Conservation (phyloP, 2,113 vertebrate species). For the Puma concolor region DNA sequence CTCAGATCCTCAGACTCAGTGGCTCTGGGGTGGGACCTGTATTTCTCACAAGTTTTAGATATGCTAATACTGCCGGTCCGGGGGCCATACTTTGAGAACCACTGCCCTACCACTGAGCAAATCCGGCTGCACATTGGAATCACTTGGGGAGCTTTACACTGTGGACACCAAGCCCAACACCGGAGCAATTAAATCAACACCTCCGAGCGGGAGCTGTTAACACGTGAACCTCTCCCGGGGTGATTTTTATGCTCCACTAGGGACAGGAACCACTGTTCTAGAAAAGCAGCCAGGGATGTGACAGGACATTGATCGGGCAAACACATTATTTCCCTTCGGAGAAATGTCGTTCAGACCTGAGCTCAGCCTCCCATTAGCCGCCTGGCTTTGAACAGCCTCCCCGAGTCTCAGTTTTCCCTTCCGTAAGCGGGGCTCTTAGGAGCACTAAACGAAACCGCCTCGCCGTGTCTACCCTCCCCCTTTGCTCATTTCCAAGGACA, state of each 20-base stretch:
- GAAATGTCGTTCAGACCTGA: background rate
- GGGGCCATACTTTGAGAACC: background rate
- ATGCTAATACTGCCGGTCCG: too few relatives aligned
- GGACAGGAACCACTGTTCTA: background rate
- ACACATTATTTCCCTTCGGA: background rate
- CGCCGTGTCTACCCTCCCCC: background rate
- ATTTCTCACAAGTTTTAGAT: background rate
- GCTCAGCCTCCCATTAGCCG: background rate
- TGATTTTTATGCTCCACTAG: background rate
- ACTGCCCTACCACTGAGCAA: background rate
- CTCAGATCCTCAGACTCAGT: background rate
- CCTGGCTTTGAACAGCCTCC: background rate
- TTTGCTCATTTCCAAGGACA: conserved; percentile 26
- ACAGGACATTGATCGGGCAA: background rate
- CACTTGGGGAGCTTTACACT: background rate
- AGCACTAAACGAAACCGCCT: background rate
- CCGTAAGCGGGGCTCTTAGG: background rate
- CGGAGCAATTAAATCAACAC: background rate
- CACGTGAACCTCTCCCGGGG: background rate
- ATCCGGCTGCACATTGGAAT: background rate
- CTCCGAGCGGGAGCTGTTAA: background rate
- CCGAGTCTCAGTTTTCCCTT: background rate
- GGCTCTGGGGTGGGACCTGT: too few relatives aligned
- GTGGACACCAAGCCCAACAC: background rate
- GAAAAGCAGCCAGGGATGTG: background rate